Conservation (phyloP, 1,140 invertebrate genomes). For the Pinna nobilis region DNA sequence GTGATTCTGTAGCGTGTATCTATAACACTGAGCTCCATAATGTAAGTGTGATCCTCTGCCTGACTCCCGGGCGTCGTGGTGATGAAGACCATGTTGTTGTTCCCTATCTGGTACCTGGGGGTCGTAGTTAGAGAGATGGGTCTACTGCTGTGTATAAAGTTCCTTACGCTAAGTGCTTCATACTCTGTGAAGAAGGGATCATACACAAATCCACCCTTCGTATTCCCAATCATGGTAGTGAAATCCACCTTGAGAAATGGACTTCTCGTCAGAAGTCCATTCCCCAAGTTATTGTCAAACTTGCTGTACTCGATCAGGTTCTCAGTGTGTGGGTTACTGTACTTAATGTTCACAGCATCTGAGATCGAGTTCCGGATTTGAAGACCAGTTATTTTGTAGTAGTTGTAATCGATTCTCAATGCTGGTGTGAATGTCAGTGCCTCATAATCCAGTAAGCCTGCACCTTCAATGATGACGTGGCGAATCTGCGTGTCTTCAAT, state of each 20-base stretch:
- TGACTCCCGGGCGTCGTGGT: constrained; percentile 37
- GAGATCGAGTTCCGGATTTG: constrained; percentile 72
- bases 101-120: constrained; percentile 25
- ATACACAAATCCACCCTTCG: constrained; percentile 91
- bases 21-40: constrained; percentile 42
- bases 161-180: constrained; percentile 66
- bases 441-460: constrained; percentile 94
- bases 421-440: constrained; percentile 92
- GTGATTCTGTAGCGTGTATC: constrained; percentile 42
- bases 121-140: constrained; percentile 38
- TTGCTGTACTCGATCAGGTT: constrained; percentile 62
- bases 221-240: constrained; percentile 79
- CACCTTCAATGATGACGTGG: constrained; percentile 72
- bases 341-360: constrained; percentile 88
- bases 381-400: constrained; percentile 83
- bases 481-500: constrained; percentile 54
- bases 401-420: constrained; percentile 96
- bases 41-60: constrained; percentile 48
- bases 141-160: constrained; percentile 59
- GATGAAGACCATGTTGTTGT: constrained; percentile 53
- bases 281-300: constrained; percentile 62
- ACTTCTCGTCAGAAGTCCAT: constrained; percentile 64
- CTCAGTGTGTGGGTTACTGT: constrained; percentile 85
- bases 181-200: constrained; percentile 89
- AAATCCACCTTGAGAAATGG: constrained; percentile 61